A percentile compares a stretch with the other conserved stretches of the same genome.
Evolutionary conservation across 1,140 invertebrate genomes (phyloP).

Genomic region (Bathynomus jamesi): DNA sequence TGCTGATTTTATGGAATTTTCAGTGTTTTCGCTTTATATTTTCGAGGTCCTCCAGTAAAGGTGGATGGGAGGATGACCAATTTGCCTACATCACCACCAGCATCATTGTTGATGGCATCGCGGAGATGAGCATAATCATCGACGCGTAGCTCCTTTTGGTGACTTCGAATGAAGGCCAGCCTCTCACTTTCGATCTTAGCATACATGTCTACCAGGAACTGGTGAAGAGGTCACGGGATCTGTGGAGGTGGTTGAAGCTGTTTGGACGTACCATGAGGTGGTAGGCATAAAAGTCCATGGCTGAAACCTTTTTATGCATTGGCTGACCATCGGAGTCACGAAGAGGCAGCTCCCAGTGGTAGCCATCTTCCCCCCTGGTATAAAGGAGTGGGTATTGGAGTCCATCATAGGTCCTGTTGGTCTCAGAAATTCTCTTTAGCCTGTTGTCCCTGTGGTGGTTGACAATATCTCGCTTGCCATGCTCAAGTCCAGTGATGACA

Average conservation of each 20-base stretch:
- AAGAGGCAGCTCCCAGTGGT: constrained; percentile 15
- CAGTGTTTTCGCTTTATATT: too few relatives aligned
- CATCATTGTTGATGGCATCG: constrained; percentile 1
- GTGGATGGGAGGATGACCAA: constrained; percentile 43
- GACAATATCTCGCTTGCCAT: constrained; percentile 23
- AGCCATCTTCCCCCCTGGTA: constrained; percentile 26
- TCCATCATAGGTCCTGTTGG: constrained; percentile 28
- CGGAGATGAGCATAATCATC: constrained; percentile 35
- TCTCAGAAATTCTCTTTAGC: constrained; percentile 21
- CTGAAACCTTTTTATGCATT: constrained; percentile 18
- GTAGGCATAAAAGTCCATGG: background rate
- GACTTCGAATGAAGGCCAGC: constrained; percentile 35
- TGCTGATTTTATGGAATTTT: too few relatives aligned
- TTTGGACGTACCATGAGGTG: constrained; percentile 14
- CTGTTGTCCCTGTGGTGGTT: constrained; percentile 35
- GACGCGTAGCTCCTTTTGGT: constrained; percentile 37
- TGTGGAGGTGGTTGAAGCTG: constrained; percentile 28
- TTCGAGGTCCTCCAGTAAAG: constrained; percentile 43
- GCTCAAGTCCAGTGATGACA: constrained; percentile 16
- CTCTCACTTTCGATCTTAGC: constrained; percentile 39
- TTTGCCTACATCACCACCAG: constrained; percentile 29
- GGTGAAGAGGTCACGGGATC: constrained; percentile 33
- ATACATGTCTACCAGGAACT: constrained; percentile 40
- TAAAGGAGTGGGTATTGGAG: constrained; percentile 26
- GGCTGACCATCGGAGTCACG: constrained; percentile 9